Evolutionary conservation across 2,113 vertebrate species (phyloP).

Genomic region (Lagopus leucura): DNA sequence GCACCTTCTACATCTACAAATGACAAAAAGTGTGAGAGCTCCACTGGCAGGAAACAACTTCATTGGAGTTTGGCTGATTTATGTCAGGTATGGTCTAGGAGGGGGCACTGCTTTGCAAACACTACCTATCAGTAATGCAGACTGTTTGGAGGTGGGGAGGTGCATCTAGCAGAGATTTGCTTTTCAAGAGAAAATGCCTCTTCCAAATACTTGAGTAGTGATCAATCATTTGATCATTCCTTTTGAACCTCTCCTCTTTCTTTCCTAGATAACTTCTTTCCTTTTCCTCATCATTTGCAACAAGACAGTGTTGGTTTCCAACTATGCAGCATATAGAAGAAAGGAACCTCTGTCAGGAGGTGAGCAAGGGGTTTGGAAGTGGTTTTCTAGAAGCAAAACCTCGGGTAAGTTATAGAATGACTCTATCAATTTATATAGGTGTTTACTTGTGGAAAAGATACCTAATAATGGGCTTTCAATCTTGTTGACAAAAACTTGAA

Average conservation of each 20-base stretch:
- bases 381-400: not conserved
- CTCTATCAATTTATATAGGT: not conserved
- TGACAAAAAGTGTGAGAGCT: not conserved
- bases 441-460: slow-evolving; percentile 25
- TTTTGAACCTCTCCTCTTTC: not conserved
- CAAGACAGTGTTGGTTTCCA: not conserved
- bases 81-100: not conserved
- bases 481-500: slow-evolving; percentile 51
- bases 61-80: not conserved
- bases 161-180: not conserved
- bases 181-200: slow-evolving; percentile 2
- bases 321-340: not conserved
- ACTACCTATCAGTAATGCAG: not conserved
- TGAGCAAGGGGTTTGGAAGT: not conserved
- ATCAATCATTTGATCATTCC: not conserved
- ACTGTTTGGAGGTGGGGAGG: not conserved
- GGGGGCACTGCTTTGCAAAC: not conserved
- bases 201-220: not conserved
- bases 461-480: slow-evolving; percentile 43
- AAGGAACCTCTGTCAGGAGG: not conserved
- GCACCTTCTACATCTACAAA: not conserved
- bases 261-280: not conserved
- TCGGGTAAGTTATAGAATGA: not conserved
- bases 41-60: not conserved
- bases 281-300: not conserved